These are phyloP conservation scores for Leptinotarsa undecemlineata DNA, from an alignment of 1,140 invertebrate species.

Conservation along the genomic window DNA sequence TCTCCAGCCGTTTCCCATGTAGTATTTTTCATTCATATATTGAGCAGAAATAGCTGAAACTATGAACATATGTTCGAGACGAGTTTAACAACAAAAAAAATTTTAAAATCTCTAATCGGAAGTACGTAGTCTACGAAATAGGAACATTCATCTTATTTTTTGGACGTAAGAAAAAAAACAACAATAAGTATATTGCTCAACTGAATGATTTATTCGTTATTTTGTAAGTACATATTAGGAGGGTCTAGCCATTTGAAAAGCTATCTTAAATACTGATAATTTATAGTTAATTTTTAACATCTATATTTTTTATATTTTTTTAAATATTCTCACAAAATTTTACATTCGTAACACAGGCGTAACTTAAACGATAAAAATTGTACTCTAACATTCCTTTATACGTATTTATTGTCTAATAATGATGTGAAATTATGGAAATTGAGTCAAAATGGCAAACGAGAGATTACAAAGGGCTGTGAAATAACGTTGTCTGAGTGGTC, in stretches of 20 bases:
- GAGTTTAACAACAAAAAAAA: too few relatives aligned
- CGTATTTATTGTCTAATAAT: constrained; percentile 28
- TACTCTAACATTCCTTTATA: constrained; percentile 6
- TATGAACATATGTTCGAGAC: too few relatives aligned
- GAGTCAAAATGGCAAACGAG: constrained; percentile 16
- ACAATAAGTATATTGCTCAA: constrained; percentile 44
- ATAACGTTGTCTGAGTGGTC: too few relatives aligned
- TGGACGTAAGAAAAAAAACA: background rate
- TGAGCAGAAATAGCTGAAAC: too few relatives aligned
- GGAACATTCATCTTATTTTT: too few relatives aligned
- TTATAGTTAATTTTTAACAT: constrained; percentile 52
- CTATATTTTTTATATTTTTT: constrained; percentile 43
- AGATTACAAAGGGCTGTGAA: background rate
- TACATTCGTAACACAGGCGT: constrained; percentile 8
- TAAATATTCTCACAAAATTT: constrained; percentile 41
- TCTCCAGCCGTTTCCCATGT: too few relatives aligned
- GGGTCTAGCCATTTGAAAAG: constrained; percentile 55
- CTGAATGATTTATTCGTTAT: constrained; percentile 53
- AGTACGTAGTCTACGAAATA: too few relatives aligned
- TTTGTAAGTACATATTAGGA: constrained; percentile 54
- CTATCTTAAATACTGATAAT: constrained; percentile 57
- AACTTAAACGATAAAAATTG: background rate
- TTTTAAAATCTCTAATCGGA: too few relatives aligned
- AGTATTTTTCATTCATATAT: background rate
- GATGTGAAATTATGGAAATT: constrained; percentile 17